Evolutionary conservation across 1,140 invertebrate species (phyloP).

Genomic region (Oncopodura yosiiana): DNA sequence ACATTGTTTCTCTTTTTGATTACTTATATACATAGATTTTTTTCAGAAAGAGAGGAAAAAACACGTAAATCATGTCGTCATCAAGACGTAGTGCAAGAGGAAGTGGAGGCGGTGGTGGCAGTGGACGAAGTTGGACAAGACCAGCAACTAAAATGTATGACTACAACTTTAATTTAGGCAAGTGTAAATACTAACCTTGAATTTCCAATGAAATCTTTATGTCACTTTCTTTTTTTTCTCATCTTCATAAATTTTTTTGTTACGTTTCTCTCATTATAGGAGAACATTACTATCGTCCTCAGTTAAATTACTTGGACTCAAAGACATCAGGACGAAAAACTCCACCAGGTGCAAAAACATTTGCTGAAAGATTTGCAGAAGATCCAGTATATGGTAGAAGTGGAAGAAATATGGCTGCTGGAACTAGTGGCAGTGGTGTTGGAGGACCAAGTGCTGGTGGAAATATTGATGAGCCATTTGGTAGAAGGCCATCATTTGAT

Average conservation of each 20-base stretch:
- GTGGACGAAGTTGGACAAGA: conserved; percentile 14
- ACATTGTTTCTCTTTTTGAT: no score
- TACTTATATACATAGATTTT: no score
- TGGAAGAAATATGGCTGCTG: neutral
- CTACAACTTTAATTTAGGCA: conserved; percentile 26
- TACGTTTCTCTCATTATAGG: conserved; percentile 6
- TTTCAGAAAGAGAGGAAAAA: no score
- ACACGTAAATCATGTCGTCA: no score
- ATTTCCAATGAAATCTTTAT: no score
- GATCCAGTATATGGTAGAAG: conserved; percentile 21
- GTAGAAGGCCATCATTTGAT: neutral
- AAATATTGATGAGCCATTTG: neutral
- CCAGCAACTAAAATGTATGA: conserved; percentile 26
- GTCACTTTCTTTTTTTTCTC: neutral
- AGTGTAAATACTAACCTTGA: no score
- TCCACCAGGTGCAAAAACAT: conserved; percentile 26
- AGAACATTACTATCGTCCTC: conserved; percentile 29
- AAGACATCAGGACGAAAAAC: conserved; percentile 10
- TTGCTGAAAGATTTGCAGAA: conserved; percentile 30
- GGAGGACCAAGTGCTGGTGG: neutral
- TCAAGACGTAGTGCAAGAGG: no score
- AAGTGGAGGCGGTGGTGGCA: no score
- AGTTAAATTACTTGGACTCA: conserved; percentile 21
- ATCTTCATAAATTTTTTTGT: neutral
- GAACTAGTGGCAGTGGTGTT: neutral